Conservation (phyloP, 23 tunicate genomes). For the Oikopleura albicans region DNA sequence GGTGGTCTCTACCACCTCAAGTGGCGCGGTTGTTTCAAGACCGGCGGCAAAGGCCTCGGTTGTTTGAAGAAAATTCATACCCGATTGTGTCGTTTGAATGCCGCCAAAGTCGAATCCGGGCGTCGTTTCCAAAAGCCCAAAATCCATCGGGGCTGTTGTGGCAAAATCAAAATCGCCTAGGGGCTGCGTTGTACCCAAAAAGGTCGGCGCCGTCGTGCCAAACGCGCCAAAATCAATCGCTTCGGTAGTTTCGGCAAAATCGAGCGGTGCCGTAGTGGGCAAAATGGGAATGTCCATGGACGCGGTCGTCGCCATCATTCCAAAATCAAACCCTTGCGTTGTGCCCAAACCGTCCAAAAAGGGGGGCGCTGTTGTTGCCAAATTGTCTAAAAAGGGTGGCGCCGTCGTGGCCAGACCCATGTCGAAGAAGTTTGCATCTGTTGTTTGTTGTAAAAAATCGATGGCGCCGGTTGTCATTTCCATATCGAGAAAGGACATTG, state of each 20-base stretch:
- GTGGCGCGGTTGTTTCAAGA: neutral
- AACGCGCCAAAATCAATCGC: neutral
- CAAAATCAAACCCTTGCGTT: neutral
- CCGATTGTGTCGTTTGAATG: neutral
- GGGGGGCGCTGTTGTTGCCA: neutral
- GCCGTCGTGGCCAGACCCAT: neutral
- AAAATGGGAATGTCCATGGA: neutral
- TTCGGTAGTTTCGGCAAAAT: neutral
- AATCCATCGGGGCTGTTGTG: neutral
- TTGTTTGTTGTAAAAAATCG: too few species aligned
- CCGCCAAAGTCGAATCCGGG: neutral
- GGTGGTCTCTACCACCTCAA: too few species aligned
- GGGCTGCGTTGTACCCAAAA: neutral
- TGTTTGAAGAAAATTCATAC: neutral
- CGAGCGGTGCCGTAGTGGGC: neutral
- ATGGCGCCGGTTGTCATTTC: neutral
- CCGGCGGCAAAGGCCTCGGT: neutral
- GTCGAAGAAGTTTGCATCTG: neutral
- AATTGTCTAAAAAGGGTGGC: neutral
- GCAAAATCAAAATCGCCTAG: neutral
- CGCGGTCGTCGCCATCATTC: neutral
- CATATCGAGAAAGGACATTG: neutral
- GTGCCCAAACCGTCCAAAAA: conserved; percentile 1
- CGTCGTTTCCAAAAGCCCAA: neutral
- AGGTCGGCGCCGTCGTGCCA: neutral